A percentile compares a stretch with the other conserved stretches of the same genome.
Evolutionary conservation across 2,797 vertebrate species (phyloP).

Genomic region (Sebastes oblongus): DNA sequence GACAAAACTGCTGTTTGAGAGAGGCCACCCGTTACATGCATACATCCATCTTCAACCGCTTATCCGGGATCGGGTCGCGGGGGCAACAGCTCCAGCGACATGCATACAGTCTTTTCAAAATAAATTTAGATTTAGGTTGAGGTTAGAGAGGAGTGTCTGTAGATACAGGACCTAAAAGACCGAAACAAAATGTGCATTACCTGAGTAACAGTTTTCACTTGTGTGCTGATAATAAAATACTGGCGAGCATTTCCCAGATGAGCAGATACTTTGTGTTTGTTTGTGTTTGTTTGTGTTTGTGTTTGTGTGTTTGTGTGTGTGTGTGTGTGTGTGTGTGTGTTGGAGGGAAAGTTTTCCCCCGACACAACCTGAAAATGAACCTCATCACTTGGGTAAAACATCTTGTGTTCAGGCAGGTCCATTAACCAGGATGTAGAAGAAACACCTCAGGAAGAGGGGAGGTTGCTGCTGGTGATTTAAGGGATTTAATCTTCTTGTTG

Average conservation of each 20-base stretch:
- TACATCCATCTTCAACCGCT: too few species aligned
- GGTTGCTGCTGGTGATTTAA: not conserved
- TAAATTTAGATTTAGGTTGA: not conserved
- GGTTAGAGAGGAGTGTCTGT: not conserved
- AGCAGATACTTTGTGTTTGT: not conserved
- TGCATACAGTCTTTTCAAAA: too few species aligned
- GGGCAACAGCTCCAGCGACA: too few species aligned
- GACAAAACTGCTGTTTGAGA: not conserved
- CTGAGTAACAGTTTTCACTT: not conserved
- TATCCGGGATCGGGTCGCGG: too few species aligned
- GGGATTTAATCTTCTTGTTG: not conserved
- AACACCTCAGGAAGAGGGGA: not conserved
- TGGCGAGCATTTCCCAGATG: not conserved
- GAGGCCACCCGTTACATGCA: too few species aligned
- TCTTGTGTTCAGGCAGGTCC: not conserved
- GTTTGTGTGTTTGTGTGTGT: too few species aligned
- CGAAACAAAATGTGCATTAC: not conserved
- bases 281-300: too few species aligned
- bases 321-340: not conserved
- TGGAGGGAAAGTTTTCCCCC: not conserved
- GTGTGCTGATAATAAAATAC: not conserved
- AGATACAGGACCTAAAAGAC: not conserved
- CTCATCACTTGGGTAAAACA: not conserved
- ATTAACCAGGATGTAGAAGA: not conserved
- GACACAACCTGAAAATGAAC: not conserved